A percentile compares a stretch with the other conserved stretches of the same genome.
Conservation (phyloP, 2,113 vertebrate species). For the Zosterops lateralis region DNA sequence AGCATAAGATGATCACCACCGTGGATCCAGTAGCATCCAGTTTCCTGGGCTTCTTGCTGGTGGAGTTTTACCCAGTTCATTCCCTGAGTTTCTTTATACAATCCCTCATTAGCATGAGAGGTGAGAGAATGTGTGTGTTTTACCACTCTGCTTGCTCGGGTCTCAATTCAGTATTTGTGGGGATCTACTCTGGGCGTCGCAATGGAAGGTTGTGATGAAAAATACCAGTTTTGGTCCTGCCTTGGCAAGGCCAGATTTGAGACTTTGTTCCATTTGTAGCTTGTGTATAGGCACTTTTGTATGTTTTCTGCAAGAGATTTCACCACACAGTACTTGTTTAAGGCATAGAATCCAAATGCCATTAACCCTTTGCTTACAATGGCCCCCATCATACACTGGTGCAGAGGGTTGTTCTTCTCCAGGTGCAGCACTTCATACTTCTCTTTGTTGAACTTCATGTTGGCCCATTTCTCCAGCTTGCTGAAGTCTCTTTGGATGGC, state of each 20-base stretch:
- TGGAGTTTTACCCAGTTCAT: neutral
- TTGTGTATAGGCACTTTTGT: neutral
- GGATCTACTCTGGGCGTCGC: rapidly evolving
- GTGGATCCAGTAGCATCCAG: neutral
- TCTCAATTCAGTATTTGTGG: neutral
- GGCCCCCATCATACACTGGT: neutral
- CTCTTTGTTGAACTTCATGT: neutral
- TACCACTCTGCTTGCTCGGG: rapidly evolving
- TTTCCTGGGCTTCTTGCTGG: neutral
- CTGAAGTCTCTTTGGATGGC: neutral
- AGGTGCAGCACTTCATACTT: neutral
- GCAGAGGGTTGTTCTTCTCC: neutral
- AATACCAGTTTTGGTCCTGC: neutral
- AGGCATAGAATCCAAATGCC: neutral
- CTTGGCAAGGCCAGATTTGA: neutral
- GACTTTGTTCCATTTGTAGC: neutral
- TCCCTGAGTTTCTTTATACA: neutral
- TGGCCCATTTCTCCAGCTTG: neutral
- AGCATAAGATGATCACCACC: neutral
- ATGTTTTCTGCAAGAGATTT: neutral
- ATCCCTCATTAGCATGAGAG: neutral
- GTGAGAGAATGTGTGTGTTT: rapidly evolving
- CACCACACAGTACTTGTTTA: neutral
- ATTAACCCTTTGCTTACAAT: neutral
- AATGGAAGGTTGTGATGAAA: neutral